Conservation (phyloP, 1,140 invertebrate species). For the Himalopsyche phryganea region DNA sequence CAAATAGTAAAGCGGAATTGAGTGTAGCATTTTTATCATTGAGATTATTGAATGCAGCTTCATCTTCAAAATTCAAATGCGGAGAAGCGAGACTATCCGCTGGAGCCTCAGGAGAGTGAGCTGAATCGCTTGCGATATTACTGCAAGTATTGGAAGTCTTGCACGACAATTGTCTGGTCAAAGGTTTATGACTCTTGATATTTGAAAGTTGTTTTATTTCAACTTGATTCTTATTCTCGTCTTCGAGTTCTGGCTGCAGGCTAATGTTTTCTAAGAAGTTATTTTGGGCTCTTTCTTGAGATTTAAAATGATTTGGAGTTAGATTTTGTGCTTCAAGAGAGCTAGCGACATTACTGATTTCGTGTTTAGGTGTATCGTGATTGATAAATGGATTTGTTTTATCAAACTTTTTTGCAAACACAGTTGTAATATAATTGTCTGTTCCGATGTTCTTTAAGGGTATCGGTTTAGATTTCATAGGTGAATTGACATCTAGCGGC, state of each 20-base stretch:
- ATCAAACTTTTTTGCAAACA: conserved; percentile 42
- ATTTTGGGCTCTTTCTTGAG: conserved; percentile 48
- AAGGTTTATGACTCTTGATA: conserved; percentile 57
- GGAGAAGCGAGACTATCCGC: conserved; percentile 9
- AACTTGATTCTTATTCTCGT: conserved; percentile 51
- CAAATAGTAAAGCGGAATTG: conserved; percentile 8
- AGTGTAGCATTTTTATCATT: neutral
- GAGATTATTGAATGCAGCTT: conserved; percentile 5
- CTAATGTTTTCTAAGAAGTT: conserved; percentile 51
- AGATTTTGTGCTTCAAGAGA: conserved; percentile 30
- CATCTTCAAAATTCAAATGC: neutral
- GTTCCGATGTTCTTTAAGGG: conserved; percentile 62
- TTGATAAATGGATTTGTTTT: neutral
- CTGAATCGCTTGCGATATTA: conserved; percentile 29
- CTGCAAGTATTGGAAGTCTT: conserved; percentile 39
- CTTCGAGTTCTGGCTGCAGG: conserved; percentile 50
- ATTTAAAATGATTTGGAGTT: conserved; percentile 47
- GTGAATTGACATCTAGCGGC: conserved; percentile 41
- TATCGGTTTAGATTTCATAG: conserved; percentile 53
- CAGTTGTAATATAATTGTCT: conserved; percentile 65
- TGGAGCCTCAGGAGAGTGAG: conserved; percentile 12
- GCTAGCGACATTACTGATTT: conserved; percentile 7
- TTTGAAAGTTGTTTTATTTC: conserved; percentile 52
- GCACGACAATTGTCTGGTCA: conserved; percentile 54
- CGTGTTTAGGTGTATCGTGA: conserved; percentile 29